Evolutionary conservation across 2,113 vertebrate genomes (phyloP).

Genomic region (Arenaria interpres): DNA sequence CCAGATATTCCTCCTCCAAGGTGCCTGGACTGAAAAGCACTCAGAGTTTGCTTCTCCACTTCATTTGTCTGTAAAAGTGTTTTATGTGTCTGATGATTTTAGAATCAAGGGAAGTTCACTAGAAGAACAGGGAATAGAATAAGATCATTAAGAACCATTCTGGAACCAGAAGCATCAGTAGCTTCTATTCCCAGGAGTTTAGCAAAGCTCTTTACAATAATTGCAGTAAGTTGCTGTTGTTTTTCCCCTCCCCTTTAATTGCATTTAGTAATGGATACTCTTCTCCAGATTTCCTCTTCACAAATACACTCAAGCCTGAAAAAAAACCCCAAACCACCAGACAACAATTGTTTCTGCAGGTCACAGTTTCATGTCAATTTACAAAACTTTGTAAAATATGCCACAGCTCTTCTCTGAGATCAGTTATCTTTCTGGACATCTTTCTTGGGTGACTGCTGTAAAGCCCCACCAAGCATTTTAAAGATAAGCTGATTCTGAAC

Average conservation of each 20-base stretch:
- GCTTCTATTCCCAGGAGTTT: constrained; percentile 74
- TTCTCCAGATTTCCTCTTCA: constrained; percentile 16
- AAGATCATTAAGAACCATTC: constrained; percentile 51
- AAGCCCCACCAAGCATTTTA: not conserved
- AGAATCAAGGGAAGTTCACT: constrained; percentile 7
- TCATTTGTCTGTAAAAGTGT: not conserved
- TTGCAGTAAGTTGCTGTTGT: constrained; percentile 43
- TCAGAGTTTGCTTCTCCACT: constrained; percentile 9
- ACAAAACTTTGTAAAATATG: not conserved
- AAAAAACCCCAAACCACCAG: not conserved
- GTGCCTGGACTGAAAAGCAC: not conserved
- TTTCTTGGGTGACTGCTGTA: not conserved
- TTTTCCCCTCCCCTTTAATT: constrained; percentile 55
- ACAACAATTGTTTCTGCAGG: not conserved
- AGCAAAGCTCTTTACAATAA: constrained; percentile 79
- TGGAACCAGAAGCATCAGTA: constrained; percentile 55
- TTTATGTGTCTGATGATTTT: not conserved
- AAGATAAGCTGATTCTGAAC: not conserved
- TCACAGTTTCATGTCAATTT: not conserved
- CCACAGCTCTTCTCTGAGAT: not conserved
- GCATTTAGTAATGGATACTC: constrained; percentile 66
- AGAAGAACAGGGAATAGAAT: constrained; percentile 18
- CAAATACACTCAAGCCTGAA: constrained; percentile 6
- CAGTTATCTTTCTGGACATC: not conserved
- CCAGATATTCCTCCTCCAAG: not conserved